phyloP scores from a whole-genome alignment of 2,888 invertebrate genomes.

The Apamea epomidion region DNA sequence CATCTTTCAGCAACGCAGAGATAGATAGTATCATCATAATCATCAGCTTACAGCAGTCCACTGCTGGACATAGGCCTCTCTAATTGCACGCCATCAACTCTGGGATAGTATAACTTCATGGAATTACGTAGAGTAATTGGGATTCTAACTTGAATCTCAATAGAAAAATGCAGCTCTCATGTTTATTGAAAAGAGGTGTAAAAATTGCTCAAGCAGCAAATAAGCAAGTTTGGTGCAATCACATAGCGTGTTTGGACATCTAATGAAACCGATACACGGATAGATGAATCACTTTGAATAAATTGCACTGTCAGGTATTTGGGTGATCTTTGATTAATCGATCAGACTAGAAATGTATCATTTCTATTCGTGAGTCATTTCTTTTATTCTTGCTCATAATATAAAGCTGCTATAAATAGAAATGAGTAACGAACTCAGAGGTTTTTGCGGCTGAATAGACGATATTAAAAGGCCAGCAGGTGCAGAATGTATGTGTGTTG shows the following conservation, averaged over 20 bases:
- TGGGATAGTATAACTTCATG: not conserved
- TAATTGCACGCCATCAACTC: too few species aligned
- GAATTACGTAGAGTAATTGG: not conserved
- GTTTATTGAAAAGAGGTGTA: constrained; percentile 18
- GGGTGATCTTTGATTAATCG: constrained; percentile 39
- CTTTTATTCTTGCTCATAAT: constrained; percentile 20
- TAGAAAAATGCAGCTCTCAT: constrained; percentile 6
- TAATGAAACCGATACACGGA: constrained; percentile 44
- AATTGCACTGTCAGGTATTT: constrained; percentile 39
- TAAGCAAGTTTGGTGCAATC: constrained; percentile 15
- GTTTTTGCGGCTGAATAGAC: not conserved
- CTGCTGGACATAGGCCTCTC: too few species aligned
- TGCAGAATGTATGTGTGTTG: too few species aligned
- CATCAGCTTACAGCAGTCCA: too few species aligned
- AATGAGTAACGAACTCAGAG: constrained; percentile 1
- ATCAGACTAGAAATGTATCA: not conserved
- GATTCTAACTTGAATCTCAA: not conserved
- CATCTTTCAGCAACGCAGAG: not conserved
- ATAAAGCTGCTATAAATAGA: not conserved
- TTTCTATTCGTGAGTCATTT: constrained; percentile 25
- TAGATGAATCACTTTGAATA: constrained; percentile 54
- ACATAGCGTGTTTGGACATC: constrained; percentile 17
- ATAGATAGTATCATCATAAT: not conserved
- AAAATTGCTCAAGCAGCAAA: constrained; percentile 31
- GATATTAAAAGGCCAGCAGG: not conserved